phyloP scores from a whole-genome alignment of 2,113 vertebrate species.

The Arothron firmamentum region DNA sequence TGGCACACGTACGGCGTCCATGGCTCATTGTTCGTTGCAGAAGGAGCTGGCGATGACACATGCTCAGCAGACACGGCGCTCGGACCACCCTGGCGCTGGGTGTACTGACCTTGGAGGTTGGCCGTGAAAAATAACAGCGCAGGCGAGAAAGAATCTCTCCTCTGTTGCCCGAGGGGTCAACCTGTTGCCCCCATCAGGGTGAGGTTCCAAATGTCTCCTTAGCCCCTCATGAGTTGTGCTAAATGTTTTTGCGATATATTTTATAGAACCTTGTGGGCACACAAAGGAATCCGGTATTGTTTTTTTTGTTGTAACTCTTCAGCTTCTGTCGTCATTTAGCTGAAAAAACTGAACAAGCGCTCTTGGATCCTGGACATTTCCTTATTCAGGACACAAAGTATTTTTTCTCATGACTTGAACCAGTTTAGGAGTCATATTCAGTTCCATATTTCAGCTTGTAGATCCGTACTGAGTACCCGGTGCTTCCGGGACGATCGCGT shows the following conservation, averaged over 20 bases:
- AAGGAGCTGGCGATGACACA: conserved; percentile 68
- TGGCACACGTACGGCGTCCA: conserved; percentile 44
- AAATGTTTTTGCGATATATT: conserved; percentile 33
- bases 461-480: too few species aligned
- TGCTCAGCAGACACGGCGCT: conserved; percentile 68
- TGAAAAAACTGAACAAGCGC: too few species aligned
- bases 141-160: conserved; percentile 55
- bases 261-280: too few species aligned
- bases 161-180: conserved; percentile 49
- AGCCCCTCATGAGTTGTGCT: conserved; percentile 21
- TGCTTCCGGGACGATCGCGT: too few species aligned
- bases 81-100: conserved; percentile 63
- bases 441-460: too few species aligned
- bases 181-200: conserved; percentile 39
- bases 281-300: background rate
- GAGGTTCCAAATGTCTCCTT: conserved; percentile 51
- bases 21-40: conserved; percentile 69
- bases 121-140: conserved; percentile 68
- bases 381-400: too few species aligned
- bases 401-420: too few species aligned
- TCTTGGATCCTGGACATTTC: too few species aligned
- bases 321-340: too few species aligned
- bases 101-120: conserved; percentile 72
- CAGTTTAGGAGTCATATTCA: too few species aligned
- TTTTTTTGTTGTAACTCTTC: background rate